Conservation (phyloP, 2,113 vertebrate genomes). For the Paraplagusia blochii region DNA sequence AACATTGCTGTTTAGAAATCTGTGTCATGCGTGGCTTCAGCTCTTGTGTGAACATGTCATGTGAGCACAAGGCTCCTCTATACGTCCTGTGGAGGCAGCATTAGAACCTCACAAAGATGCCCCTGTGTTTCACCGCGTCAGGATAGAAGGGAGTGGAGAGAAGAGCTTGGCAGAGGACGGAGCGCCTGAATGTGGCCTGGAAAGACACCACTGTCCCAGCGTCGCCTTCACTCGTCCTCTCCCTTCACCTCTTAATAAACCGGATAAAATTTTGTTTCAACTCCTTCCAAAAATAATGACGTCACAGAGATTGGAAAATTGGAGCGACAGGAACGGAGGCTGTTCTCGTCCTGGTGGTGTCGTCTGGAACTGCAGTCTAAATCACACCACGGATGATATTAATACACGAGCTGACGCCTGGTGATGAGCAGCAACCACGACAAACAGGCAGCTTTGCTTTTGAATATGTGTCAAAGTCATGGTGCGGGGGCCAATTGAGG, state of each 20-base stretch:
- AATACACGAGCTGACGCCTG: neutral
- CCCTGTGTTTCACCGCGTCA: slow-evolving; percentile 50
- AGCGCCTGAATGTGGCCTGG: slow-evolving; percentile 49
- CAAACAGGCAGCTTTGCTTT: too few relatives aligned
- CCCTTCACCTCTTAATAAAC: slow-evolving; percentile 27
- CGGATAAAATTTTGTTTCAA: slow-evolving; percentile 12
- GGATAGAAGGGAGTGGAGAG: slow-evolving; percentile 8
- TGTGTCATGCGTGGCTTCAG: neutral
- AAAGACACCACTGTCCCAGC: slow-evolving; percentile 27
- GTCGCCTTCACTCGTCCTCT: slow-evolving; percentile 20
- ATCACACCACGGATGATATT: neutral
- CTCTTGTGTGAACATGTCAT: slow-evolving; percentile 31
- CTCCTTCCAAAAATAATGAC: too few relatives aligned
- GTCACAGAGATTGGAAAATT: slow-evolving; percentile 13
- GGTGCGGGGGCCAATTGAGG: too few relatives aligned
- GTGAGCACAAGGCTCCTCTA: slow-evolving; percentile 53
- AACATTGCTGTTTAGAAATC: slow-evolving; percentile 13
- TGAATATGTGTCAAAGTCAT: too few relatives aligned
- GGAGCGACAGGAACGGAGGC: slow-evolving; percentile 26
- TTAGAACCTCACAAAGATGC: slow-evolving; percentile 57
- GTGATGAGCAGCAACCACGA: neutral
- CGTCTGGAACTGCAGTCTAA: too few relatives aligned
- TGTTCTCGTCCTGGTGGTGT: slow-evolving; percentile 13
- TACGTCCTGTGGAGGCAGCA: slow-evolving; percentile 53
- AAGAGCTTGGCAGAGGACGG: slow-evolving; percentile 45